Base-by-base conservation (phyloP, 2,797 vertebrate genomes). In the Trematomus bernacchii region DNA sequence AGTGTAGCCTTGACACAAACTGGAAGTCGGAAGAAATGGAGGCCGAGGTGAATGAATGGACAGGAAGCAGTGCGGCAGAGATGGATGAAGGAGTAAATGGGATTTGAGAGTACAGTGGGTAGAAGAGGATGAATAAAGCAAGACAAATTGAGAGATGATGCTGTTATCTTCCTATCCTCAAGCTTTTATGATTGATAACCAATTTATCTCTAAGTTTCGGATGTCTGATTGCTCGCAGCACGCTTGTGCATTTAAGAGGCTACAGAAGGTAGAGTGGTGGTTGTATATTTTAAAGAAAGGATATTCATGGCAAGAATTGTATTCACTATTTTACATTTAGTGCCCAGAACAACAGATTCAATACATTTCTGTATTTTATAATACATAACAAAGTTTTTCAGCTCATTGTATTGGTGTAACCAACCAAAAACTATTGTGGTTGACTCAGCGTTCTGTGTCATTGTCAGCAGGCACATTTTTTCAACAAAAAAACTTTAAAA, bases 141-240 rank as follows among this genome's bases (percentile, higher is more conserved):
- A 62, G 73, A 81, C 67, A 37, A 79, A 83, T 73, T 37, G 40
- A 71, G 47, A 50, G 69, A 86, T 87, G 48, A 85, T 79, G 72
- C 30, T 21, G 71, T 60, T 71, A 73, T 61, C 65, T 71, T 66
- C 23, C 54, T 48, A 37, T 21, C 30, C 43, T 53, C 16, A 66
- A 78, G 73, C 80, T 52, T 70, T 75, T 73, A 64, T 70, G 58
- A 84, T 42, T 71, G 53, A 79, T 73, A 74, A 85, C 40, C 50
- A 18, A 37, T 73, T 74, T 60, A 71, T 77, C 61, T 73, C 44
- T 4, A 66, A 19, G 33, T 55, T 55, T 66, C 55, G 43, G 13
- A 71, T 37, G 47, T 61, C 52, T 60, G 58, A 67, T n/a, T 0
- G 0, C 64, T 68, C 59, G 37, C 11, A 76, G 66, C 42, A 63